Evolutionary conservation across 2,113 vertebrate genomes (phyloP).

Genomic region (Silurus asotus): DNA sequence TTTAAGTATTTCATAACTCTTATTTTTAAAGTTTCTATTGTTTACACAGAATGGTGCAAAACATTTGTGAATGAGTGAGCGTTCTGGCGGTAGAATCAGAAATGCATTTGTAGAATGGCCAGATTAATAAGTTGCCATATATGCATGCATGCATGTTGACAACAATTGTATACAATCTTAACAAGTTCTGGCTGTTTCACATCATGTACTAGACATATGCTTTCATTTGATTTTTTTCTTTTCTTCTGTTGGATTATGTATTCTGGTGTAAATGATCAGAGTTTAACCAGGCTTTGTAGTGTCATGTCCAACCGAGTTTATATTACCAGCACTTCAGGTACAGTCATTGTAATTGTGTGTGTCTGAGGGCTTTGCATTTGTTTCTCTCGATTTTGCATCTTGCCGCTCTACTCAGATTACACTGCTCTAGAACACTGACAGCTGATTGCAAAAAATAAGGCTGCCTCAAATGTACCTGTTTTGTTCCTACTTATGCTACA

Average conservation of each 20-base stretch:
- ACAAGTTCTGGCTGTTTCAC: neutral
- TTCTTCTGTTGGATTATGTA: neutral
- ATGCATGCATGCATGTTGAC: too few species aligned
- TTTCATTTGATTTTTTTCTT: neutral
- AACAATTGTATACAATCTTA: neutral
- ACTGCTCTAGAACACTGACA: neutral
- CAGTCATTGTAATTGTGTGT: neutral
- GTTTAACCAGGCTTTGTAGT: neutral
- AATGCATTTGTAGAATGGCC: too few species aligned
- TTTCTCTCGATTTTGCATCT: conserved; percentile 47
- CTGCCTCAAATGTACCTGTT: neutral
- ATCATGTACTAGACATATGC: neutral
- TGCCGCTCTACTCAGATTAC: conserved; percentile 29
- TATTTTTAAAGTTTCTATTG: too few species aligned
- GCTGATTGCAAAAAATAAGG: neutral
- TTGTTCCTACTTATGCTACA: neutral
- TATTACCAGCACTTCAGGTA: neutral
- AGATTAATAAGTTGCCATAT: too few species aligned
- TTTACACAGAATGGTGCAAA: too few species aligned
- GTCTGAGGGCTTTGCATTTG: too few species aligned
- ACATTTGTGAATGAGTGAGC: too few species aligned
- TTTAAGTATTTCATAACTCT: too few species aligned
- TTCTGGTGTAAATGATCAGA: neutral
- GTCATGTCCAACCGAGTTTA: neutral
- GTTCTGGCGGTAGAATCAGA: too few species aligned